Evolutionary conservation across 2,797 vertebrate genomes (phyloP).

Genomic region (Syndactyla subalaris): DNA sequence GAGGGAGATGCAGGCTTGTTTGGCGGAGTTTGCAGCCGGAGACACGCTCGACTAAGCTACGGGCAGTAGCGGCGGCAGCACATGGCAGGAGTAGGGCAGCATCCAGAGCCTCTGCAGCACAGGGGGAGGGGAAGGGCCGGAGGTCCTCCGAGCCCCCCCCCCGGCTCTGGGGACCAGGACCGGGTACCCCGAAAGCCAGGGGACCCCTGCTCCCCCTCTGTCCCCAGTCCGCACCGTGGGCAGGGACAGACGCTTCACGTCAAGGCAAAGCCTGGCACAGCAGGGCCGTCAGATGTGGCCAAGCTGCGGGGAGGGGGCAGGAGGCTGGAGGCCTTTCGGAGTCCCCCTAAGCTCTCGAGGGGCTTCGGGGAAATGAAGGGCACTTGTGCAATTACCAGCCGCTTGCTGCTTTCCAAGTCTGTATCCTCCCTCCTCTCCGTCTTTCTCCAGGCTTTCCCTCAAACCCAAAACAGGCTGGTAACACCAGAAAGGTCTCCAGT

Average conservation of each 20-base stretch:
- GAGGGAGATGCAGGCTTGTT: constrained; percentile 68
- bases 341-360: background rate
- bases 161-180: background rate
- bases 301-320: background rate
- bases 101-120: constrained; percentile 66
- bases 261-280: background rate
- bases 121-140: constrained; percentile 17
- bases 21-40: constrained; percentile 74
- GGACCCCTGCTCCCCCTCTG: background rate
- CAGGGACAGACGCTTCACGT: background rate
- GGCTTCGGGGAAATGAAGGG: background rate
- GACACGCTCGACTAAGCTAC: constrained; percentile 77
- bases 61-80: constrained; percentile 74
- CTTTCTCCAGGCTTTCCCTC: constrained; percentile 1
- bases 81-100: constrained; percentile 76
- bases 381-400: background rate
- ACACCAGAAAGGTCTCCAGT: constrained; percentile 1
- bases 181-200: background rate
- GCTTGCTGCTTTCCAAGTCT: background rate
- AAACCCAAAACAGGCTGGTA: background rate
- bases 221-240: background rate
- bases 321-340: background rate
- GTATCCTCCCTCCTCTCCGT: background rate
- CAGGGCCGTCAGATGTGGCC: background rate
- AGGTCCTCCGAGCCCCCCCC: background rate